phyloP scores from a whole-genome alignment of 2,888 invertebrate species.

The Zonitis immaculata region DNA sequence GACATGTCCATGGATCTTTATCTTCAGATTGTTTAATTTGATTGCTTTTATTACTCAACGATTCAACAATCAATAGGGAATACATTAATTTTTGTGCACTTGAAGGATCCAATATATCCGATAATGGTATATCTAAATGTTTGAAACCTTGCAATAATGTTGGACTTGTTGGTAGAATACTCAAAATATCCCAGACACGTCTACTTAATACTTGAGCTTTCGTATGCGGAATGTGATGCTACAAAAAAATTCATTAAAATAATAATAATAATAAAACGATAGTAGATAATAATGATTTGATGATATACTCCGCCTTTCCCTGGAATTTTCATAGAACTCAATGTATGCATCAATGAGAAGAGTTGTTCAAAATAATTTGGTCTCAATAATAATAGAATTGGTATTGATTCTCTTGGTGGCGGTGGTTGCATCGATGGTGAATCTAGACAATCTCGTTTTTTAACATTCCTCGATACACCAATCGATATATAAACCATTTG shows the following conservation, averaged over 20 bases:
- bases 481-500: constrained; percentile 91
- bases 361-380: constrained; percentile 88
- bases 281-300: no score
- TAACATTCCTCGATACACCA: constrained; percentile 61
- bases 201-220: constrained; percentile 86
- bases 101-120: constrained; percentile 76
- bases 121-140: constrained; percentile 65
- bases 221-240: constrained; percentile 71
- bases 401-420: constrained; percentile 79
- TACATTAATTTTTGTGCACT: constrained; percentile 95
- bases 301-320: constrained; percentile 65
- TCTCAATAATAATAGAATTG: constrained; percentile 77
- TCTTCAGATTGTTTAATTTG: constrained; percentile 28
- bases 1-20: constrained; percentile 61
- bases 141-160: constrained; percentile 80
- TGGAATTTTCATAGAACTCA: constrained; percentile 80
- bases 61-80: constrained; percentile 86
- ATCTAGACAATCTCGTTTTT: constrained; percentile 65
- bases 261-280: constrained; percentile 30
- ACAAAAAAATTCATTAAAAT: constrained; percentile 20
- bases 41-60: constrained; percentile 51
- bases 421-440: constrained; percentile 84
- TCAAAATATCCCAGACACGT: constrained; percentile 91
- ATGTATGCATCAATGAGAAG: constrained; percentile 83
- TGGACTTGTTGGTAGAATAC: constrained; percentile 86